Evolutionary conservation across 2,888 invertebrate genomes (phyloP).

Genomic region (Dasypogon diadema): DNA sequence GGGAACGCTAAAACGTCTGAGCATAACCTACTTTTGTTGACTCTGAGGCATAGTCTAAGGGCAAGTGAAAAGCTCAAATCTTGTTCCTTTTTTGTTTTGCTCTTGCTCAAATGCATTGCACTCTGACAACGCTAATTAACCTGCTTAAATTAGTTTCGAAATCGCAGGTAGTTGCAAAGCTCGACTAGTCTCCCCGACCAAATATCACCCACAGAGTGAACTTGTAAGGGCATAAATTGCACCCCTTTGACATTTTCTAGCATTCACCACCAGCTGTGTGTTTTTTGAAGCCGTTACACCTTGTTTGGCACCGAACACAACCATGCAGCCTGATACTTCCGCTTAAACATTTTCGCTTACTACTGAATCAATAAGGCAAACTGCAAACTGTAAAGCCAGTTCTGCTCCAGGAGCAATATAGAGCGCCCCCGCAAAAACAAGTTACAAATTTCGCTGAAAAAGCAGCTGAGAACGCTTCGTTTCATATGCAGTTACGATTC

Average conservation of each 20-base stretch:
- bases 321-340: constrained; percentile 21
- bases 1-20: too few relatives aligned
- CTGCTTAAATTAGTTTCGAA: not conserved
- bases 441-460: constrained; percentile 44
- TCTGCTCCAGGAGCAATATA: not conserved
- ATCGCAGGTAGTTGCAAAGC: not conserved
- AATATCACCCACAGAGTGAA: not conserved
- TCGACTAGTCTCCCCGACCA: not conserved
- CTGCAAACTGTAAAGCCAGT: constrained; percentile 1
- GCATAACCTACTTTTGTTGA: too few relatives aligned
- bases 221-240: not conserved
- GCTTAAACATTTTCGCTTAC: constrained; percentile 21
- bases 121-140: not conserved
- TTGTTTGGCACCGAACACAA: not conserved
- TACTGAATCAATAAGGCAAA: constrained; percentile 34
- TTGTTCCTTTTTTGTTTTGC: too few relatives aligned
- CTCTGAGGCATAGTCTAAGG: too few relatives aligned
- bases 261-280: not conserved
- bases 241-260: not conserved
- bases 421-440: constrained; percentile 9
- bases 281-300: not conserved
- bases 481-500: constrained; percentile 29
- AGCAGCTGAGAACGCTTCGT: constrained; percentile 12
- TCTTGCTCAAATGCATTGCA: not conserved
- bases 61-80: too few relatives aligned